phyloP scores from a whole-genome alignment of 2,888 invertebrate genomes.

The Nymphalis urticae region DNA sequence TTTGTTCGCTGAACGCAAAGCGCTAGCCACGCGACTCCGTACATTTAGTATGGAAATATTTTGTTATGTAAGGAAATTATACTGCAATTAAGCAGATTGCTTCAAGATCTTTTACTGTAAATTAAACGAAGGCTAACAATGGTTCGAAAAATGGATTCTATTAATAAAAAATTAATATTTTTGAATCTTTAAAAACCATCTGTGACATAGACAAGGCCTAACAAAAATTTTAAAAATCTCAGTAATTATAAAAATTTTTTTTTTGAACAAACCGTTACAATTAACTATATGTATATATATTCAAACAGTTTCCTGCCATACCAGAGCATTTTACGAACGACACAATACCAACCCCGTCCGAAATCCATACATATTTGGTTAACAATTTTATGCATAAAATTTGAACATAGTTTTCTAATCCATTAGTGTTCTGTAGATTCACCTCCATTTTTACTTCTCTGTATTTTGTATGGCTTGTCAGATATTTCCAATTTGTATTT shows the following conservation, averaged over 20 bases:
- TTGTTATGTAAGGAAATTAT: too few species aligned
- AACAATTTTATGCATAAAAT: slow-evolving; percentile 19
- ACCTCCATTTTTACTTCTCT: slow-evolving; percentile 3
- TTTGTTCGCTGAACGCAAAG: not conserved
- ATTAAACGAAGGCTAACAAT: too few species aligned
- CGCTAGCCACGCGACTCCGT: not conserved
- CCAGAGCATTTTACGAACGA: slow-evolving; percentile 13
- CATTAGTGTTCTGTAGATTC: slow-evolving; percentile 24
- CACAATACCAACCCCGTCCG: slow-evolving; percentile 20
- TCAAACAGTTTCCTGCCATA: slow-evolving; percentile 14
- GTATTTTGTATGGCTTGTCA: not conserved
- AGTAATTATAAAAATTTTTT: too few species aligned
- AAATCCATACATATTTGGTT: slow-evolving; percentile 13
- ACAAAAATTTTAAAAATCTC: too few species aligned
- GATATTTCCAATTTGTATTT: slow-evolving; percentile 5
- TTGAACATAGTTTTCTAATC: slow-evolving; percentile 24
- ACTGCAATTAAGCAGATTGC: too few species aligned
- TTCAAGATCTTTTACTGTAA: too few species aligned
- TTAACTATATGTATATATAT: slow-evolving; percentile 40
- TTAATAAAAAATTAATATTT: too few species aligned
- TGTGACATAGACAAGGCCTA: too few species aligned
- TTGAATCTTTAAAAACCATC: too few species aligned
- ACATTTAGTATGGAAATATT: not conserved
- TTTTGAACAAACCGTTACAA: slow-evolving; percentile 39
- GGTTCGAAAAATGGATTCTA: too few species aligned